Evolutionary conservation across 2,888 invertebrate species (phyloP), one percentile per base, ranked within the genome.

Genomic region (Clostera curtula): DNA sequence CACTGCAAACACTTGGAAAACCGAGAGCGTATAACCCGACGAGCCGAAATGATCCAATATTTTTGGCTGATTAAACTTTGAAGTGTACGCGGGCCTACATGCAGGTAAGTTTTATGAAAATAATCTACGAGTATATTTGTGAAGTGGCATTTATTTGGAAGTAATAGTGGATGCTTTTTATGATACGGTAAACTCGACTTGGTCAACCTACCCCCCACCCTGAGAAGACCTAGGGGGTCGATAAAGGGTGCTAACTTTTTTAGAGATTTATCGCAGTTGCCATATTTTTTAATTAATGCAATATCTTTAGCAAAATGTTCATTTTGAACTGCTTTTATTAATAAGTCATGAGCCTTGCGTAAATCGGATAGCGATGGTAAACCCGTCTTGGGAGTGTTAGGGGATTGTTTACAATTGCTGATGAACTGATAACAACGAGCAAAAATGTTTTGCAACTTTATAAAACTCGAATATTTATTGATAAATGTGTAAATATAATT

Each of bases 11-110:
- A 31, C 14, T 23, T 27, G 6, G 27, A 25, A n/a, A 25, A 23
- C n/a, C 23, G 23, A 2, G 31, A 31, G 7, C 19, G 9, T 9
- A 27, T 24, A 7, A 30, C 17, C 5, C 27, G 26, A 16, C 25
- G 19, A 8, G 20, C 20, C 8, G 24, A 19, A 20, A 29, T n/a
- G 12, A 30, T 34, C 34, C 27, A 29, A 13, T 14, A 29, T 24
- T 22, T 22, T 20, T 14, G 4, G 11, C 29, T 23, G n/a, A 34
- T 11, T 7, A 34, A 13, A 10, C 24, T 14, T 18, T 20, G 23
- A 2, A 33, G 12, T 4, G 28, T 17, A 16, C 22, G 17, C 2
- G 23, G 23, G 5, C 23, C 23, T 4, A 13, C 13, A 23, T 14
- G 23, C 3, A 23, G 4, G 9, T 23, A 5, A 9, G 9, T 4